Evolutionary conservation across 2,113 vertebrate species (phyloP), one percentile per base, ranked within the genome.

Genomic region (Psittacula cyanocephala): DNA sequence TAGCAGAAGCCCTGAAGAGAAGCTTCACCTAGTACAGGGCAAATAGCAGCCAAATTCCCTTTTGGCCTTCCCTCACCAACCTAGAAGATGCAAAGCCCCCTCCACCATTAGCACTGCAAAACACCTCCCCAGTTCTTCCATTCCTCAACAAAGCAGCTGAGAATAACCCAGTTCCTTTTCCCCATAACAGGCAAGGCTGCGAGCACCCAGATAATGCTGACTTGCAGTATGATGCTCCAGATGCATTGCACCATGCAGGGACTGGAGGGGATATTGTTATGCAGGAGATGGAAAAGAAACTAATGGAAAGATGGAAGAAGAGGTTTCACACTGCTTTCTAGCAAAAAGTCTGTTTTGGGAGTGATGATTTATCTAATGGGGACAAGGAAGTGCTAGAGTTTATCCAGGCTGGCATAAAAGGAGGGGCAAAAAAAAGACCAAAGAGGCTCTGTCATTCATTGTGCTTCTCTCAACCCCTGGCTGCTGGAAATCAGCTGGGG

Each of bases 341-440:
- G 80, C 76, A 70, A 41, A 23, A 62, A 11, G 55, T 33, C 86
- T 65, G 44, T 55, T 81, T 9, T 62, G 86, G 24, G 49, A 96
- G 43, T 37, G 85, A 93, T 64, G 65, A 89, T 95, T 95, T 94
- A 74, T 93, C 96, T 94, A 41, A 22, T 11, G 2, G 23, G 83
- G 86, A 94, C 91, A 95, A 93, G 52, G 46, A 78, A 75, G 44
- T 10, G 3, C 72, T 71, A 89, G 91, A 92, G 20, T 13, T 71
- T 39, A 57, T 35, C 46, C 65, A 91, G n/a, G 82, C 35, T 29
- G 59, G 55, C 87, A 91, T 35, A 2, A 13, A 39, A 23, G 44
- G 53, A 82, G 43, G 25, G 18, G 60, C 11, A 59, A 46, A 37
- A 37, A 91, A 91, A 87, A 78, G 83, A 70, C 84, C 39, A 91